Evolutionary conservation across 2,113 vertebrate genomes (phyloP), one percentile per base, ranked within the genome.

Genomic region (Trogon surrucura): DNA sequence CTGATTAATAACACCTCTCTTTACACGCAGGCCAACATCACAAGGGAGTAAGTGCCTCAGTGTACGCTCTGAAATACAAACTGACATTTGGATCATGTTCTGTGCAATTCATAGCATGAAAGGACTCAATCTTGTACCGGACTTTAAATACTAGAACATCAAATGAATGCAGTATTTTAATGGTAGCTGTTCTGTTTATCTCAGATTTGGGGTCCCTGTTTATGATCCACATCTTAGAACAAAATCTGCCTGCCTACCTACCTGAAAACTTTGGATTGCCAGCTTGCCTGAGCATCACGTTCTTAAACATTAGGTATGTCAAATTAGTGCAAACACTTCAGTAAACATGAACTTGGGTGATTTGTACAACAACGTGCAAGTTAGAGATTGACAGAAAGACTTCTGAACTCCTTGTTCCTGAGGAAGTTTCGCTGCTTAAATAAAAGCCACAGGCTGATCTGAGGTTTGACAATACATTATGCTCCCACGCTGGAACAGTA

Each of bases 401-500:
- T 72, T 82, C 47, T 51, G 29, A 69, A 54, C 13, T 80, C 57
- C 9, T 53, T 64, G 32, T 18, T 88, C 51, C 53, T 38, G 17
- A 89, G 30, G 65, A 56, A 38, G 19, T 41, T 41, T 10, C 44
- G 26, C 34, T 4, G 3, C n/a, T 34, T 32, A 57, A 80, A 69
- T 50, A n/a, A 65, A 75, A 56, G 45, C 50, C 23, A 48, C 7
- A 29, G 45, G n/a, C 17, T 64, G 44, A 73, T 38, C 13, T 57
- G 23, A 12, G 21, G 82, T 61, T 72, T 74, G 48, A 44, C 16
- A 69, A 61, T 22, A 30, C 2, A 30, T 48, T 2, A n/a, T 17
- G n/a, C 34, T 86, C 23, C 51, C 34, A 26, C 11, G 22, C 7
- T 2, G 0, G 21, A 57, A 84, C 0, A 0, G 11, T 32, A 6